Evolutionary conservation across 1,140 invertebrate species (phyloP).

Genomic region (Drosophila sturtevanti): DNA sequence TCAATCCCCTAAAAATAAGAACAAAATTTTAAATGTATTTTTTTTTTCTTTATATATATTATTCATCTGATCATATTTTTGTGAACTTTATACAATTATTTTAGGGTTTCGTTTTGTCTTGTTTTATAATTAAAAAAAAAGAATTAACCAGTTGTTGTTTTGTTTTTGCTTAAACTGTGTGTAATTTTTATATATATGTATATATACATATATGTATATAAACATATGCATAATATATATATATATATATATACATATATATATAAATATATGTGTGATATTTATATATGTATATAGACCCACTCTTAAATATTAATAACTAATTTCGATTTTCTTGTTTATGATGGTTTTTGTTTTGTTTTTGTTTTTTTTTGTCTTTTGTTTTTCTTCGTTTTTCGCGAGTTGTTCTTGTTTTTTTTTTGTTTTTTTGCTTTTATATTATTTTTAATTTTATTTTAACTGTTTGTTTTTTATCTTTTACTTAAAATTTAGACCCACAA

Average conservation of each 20-base stretch:
- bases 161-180: conserved; percentile 59
- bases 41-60: conserved; percentile 72
- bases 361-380: not conserved
- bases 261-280: conserved; percentile 32
- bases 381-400: conserved; percentile 8
- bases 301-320: conserved; percentile 68
- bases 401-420: conserved; percentile 13
- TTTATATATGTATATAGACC: conserved; percentile 42
- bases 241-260: conserved; percentile 28
- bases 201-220: conserved; percentile 47
- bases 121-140: conserved; percentile 72
- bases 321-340: conserved; percentile 49
- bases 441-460: conserved; percentile 13
- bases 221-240: conserved; percentile 31
- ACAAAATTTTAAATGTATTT: not conserved
- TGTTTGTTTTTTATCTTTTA: conserved; percentile 1
- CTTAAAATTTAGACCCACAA: conserved; percentile 49
- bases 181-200: conserved; percentile 43
- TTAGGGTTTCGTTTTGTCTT: conserved; percentile 58
- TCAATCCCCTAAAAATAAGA: conserved; percentile 23
- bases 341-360: conserved; percentile 1
- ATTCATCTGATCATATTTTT: conserved; percentile 81
- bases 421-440: not conserved
- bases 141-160: conserved; percentile 65
- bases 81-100: conserved; percentile 80